Evolutionary conservation across 2,113 vertebrate genomes (phyloP), one percentile per base, ranked within the genome.

Genomic region (Oplegnathus fasciatus): DNA sequence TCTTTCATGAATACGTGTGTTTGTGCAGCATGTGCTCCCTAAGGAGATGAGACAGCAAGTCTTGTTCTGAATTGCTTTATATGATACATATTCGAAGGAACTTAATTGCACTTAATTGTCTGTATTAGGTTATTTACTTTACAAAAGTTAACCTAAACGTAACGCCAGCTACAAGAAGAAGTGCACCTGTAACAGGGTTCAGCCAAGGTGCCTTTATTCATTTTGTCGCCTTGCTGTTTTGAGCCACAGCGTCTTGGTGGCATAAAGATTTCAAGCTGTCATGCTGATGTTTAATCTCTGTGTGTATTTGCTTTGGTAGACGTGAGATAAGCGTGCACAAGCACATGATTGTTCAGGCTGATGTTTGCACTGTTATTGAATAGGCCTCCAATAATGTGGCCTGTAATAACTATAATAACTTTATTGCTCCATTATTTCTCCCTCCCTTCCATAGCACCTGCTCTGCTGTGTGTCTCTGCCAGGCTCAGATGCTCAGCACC

Each of bases 1-100:
- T 81, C 68, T 80, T 82, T 82, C 60, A 34, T 91, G 88, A 87
- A 42, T 80, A 62, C 84, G 80, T 78, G 44, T 67, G 13, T 86
- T 82, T 90, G 83, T 69, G 30, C 65, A 75, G 69, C 66, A n/a
- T 86, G 73, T 65, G 58, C 48, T 71, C 77, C 72, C 84, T 20
- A 8, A 57, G 80, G 83, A 80, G 57, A 89, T 60, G 62, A 82
- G 28, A 40, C 44, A 58, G 60, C 62, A 71, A 30, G 32, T 67
- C 28, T 64, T 67, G 20, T 20, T 15, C 64, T 61, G 48, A 72
- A 80, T 66, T 78, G 32, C 46, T 89, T 64, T 57, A 72, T 61
- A 24, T 37, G 34, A 37, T 37, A 37, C 34, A 37, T 37, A 37
- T 37, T 37, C 6, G 34, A 37, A 37, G 34, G 34, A 37, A 37